Evolutionary conservation across 1,140 invertebrate genomes (phyloP), one percentile per base, ranked within the genome.

Genomic region (Drosophila santomea): DNA sequence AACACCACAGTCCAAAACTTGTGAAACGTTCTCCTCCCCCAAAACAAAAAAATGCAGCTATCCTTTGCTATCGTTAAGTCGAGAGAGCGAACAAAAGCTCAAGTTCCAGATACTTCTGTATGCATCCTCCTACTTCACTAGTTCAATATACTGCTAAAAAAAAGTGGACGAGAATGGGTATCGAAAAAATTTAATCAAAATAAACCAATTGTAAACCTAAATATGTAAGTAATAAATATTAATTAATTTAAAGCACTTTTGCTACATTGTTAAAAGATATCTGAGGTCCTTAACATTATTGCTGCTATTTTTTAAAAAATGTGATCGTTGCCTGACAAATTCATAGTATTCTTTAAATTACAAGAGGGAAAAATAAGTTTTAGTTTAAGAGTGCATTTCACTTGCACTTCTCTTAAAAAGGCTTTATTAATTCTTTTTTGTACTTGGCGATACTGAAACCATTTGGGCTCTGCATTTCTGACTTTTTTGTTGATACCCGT

Each of bases 21-120:
- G 11, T 4, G 43, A 48, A 38, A 50, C 23, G 23, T 38, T 60
- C 23, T 28, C 43, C n/a, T 15, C n/a, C 17, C 10, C 43, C 44
- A 28, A 62, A 47, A 25, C 25, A 20, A 63, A 14, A n/a, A 36
- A 10, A 8, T 50, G 39, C 25, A 35, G 20, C 39, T 8, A n/a
- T 61, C 56, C 43, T 55, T 51, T 47, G 47, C 58, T 35, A 45
- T 75, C 80, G 71, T 76, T 86, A 74, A 78, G 78, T 88, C 71
- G 78, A 78, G 68, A 64, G 60, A 77, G 78, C 69, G 78, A 76
- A 78, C 78, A 78, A 85, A 86, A 85, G 83, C 85, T 82, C 58
- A 85, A 85, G 78, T 81, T 82, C 68, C 71, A 50, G 67, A 64
- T 75, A 79, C 66, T 72, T 83, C 71, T 83, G 63, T 64, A 63